Percentiles rank a stretch among this genome's conserved stretches.
Conservation (phyloP, 1,140 invertebrate species). For the Musca vetustissima region DNA sequence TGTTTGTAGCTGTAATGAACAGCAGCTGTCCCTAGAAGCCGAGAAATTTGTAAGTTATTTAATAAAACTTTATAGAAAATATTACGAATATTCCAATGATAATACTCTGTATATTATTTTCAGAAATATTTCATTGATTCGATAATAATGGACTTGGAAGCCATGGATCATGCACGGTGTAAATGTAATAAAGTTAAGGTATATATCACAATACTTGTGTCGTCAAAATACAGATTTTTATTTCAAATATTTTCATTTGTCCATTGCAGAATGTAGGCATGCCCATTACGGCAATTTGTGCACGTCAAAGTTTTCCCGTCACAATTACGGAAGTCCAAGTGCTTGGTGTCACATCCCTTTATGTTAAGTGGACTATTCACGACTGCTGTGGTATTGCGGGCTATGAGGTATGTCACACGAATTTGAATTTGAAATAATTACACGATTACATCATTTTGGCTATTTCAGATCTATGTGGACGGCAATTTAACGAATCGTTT, state of each 20-base stretch:
- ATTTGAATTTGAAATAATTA: background rate
- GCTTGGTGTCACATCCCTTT: constrained; percentile 42
- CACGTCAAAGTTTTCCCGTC: constrained; percentile 40
- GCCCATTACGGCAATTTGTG: background rate
- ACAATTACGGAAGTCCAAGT: constrained; percentile 39
- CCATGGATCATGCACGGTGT: constrained; percentile 46
- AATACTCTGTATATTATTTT: background rate
- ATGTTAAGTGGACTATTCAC: constrained; percentile 41
- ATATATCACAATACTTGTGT: too few relatives aligned
- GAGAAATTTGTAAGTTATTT: background rate
- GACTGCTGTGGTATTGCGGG: constrained; percentile 44
- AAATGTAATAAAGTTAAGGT: constrained; percentile 39
- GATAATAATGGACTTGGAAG: constrained; percentile 43
- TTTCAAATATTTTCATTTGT: background rate
- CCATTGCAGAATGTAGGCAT: background rate
- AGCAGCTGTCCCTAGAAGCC: background rate
- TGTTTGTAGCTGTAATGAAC: background rate
- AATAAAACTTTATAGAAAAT: background rate
- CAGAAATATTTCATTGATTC: constrained; percentile 53
- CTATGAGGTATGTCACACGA: constrained; percentile 40
- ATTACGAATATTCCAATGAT: background rate
- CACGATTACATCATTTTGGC: background rate
- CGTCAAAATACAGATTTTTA: background rate
- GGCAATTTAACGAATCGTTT: constrained; percentile 48
- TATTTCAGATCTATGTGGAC: constrained; percentile 46